A percentile compares a stretch with the other conserved stretches of the same genome.
Evolutionary conservation across 2,113 vertebrate genomes (phyloP).

Genomic region (Cebidichthys violaceus): DNA sequence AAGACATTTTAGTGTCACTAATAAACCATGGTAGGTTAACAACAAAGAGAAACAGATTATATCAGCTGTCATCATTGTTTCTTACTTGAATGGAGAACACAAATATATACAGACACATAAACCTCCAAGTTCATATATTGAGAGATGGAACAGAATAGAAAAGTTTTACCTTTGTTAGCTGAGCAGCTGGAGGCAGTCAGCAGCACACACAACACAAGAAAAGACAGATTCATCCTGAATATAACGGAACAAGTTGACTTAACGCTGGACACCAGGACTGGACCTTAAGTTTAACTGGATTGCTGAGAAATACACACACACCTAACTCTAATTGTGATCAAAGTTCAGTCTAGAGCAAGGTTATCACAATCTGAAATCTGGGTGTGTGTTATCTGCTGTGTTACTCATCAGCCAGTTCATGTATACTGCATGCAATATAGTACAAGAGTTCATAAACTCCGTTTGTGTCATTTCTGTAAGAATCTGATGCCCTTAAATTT

Average conservation of each 20-base stretch:
- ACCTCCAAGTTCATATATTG: background rate
- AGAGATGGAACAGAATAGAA: background rate
- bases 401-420: constrained; percentile 1
- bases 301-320: background rate
- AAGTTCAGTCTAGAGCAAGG: constrained; percentile 38
- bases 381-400: constrained; percentile 32
- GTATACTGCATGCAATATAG: background rate
- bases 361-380: background rate
- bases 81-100: background rate
- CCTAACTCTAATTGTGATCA: background rate
- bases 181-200: constrained; percentile 43
- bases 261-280: background rate
- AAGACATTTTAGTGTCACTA: background rate
- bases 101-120: background rate
- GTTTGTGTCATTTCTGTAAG: background rate
- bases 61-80: background rate
- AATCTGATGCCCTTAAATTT: background rate
- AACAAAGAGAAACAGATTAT: background rate
- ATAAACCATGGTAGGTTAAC: background rate
- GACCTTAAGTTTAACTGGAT: constrained; percentile 9
- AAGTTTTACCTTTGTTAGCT: constrained; percentile 45
- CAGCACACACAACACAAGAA: constrained; percentile 33
- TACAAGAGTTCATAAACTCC: background rate
- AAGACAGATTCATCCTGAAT: constrained; percentile 37
- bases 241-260: background rate